These are phyloP conservation scores for Acleris emargana DNA, from an alignment of 2,888 invertebrate species.

Conservation along the genomic window DNA sequence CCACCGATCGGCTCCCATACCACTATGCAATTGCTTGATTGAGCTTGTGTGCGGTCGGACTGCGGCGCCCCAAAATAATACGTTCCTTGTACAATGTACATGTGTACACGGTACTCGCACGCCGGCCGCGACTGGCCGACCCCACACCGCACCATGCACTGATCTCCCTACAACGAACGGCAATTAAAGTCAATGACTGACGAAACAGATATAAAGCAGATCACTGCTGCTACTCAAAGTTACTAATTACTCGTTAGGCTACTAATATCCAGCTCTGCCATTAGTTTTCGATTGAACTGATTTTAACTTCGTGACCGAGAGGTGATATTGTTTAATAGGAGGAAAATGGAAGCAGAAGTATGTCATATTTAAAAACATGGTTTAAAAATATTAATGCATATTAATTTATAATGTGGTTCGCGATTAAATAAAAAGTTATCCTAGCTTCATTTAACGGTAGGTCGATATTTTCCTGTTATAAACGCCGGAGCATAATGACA, in stretches of 20 bases:
- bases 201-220: conserved; percentile 66
- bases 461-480: no score
- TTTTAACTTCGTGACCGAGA: neutral
- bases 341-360: no score
- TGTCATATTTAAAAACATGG: no score
- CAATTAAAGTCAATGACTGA: conserved; percentile 77
- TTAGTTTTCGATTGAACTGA: conserved; percentile 9
- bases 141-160: conserved; percentile 66
- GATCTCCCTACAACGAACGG: conserved; percentile 66
- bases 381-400: no score
- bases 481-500: no score
- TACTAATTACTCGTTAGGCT: conserved; percentile 58
- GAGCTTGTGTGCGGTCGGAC: conserved; percentile 47
- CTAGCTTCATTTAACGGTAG: no score
- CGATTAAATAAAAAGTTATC: no score
- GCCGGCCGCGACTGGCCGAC: conserved; percentile 50
- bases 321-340: no score
- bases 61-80: conserved; percentile 59
- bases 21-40: conserved; percentile 64
- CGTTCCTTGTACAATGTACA: conserved; percentile 48
- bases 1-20: conserved; percentile 68
- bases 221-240: conserved; percentile 59
- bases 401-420: no score
- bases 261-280: conserved; percentile 48
- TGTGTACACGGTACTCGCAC: conserved; percentile 36